A percentile compares a stretch with the other conserved stretches of the same genome.
Evolutionary conservation across 2,888 invertebrate genomes (phyloP).

Genomic region (Acronicta alni): DNA sequence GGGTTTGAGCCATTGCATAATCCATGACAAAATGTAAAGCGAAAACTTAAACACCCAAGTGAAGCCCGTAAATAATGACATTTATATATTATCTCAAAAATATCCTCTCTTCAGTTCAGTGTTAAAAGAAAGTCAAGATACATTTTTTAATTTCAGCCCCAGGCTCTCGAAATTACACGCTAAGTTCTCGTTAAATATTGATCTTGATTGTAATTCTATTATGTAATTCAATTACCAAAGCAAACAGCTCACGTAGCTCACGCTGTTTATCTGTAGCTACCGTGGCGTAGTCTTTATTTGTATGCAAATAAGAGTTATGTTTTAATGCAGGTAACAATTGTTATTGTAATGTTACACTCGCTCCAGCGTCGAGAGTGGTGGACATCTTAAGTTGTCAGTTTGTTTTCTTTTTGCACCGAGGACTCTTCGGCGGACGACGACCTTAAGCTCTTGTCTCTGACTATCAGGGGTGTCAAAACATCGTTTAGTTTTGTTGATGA

Average conservation of each 20-base stretch:
- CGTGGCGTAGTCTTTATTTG: conserved; percentile 62
- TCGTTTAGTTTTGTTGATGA: background rate
- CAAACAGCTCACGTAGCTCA: conserved; percentile 61
- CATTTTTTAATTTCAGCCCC: conserved; percentile 14
- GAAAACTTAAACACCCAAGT: conserved; percentile 5
- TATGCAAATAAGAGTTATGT: conserved; percentile 62
- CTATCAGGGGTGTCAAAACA: conserved; percentile 68
- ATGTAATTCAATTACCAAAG: conserved; percentile 79
- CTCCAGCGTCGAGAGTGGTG: conserved; percentile 67
- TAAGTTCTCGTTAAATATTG: conserved; percentile 52
- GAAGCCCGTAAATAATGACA: background rate
- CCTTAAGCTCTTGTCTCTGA: conserved; percentile 69
- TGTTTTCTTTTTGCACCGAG: conserved; percentile 84
- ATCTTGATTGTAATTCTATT: conserved; percentile 62
- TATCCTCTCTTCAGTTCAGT: background rate
- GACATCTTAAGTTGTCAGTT: conserved; percentile 85
- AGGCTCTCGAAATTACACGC: conserved; percentile 19
- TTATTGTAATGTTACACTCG: conserved; percentile 85
- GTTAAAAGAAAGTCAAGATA: conserved; percentile 3
- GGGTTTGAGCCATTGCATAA: conserved; percentile 26
- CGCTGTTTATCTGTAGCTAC: conserved; percentile 46
- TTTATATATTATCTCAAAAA: background rate
- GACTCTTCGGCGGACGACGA: conserved; percentile 79
- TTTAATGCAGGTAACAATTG: conserved; percentile 63
- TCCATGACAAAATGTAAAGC: conserved; percentile 10